A percentile compares a stretch with the other conserved stretches of the same genome.
phyloP scores from a whole-genome alignment of 2,113 vertebrate species.

The Lathamus discolor region DNA sequence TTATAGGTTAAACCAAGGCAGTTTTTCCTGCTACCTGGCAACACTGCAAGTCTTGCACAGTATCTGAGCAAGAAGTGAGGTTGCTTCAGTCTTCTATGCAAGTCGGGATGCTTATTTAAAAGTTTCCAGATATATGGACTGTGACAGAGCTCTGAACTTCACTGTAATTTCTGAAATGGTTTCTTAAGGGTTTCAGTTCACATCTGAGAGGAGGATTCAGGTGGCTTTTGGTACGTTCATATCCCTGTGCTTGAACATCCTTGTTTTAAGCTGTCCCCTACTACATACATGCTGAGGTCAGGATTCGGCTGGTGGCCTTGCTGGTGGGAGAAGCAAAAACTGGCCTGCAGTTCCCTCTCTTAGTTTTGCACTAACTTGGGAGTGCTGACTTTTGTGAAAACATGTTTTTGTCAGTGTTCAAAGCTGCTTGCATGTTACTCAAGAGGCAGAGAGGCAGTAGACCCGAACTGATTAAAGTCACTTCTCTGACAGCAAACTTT shows the following conservation, averaged over 20 bases:
- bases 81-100: background rate
- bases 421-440: slow-evolving; percentile 15
- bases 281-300: slow-evolving; percentile 36
- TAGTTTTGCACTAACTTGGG: background rate
- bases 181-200: background rate
- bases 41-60: background rate
- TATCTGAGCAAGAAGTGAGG: slow-evolving; percentile 11
- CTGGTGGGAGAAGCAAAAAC: slow-evolving; percentile 7
- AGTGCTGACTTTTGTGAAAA: slow-evolving; percentile 61
- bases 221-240: background rate
- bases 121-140: background rate
- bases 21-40: background rate
- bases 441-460: background rate
- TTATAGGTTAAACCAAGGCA: background rate
- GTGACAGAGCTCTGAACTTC: slow-evolving; percentile 10
- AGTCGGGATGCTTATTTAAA: slow-evolving; percentile 8
- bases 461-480: background rate
- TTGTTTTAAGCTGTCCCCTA: slow-evolving; percentile 3
- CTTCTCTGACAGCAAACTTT: background rate
- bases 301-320: slow-evolving; percentile 1
- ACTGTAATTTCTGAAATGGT: background rate
- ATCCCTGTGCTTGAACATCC: background rate
- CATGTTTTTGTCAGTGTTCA: slow-evolving; percentile 34
- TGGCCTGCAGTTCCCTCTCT: slow-evolving; percentile 7
- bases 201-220: background rate